phyloP scores from a whole-genome alignment of 2,113 vertebrate genomes.

The Potamarius usumacintae region DNA sequence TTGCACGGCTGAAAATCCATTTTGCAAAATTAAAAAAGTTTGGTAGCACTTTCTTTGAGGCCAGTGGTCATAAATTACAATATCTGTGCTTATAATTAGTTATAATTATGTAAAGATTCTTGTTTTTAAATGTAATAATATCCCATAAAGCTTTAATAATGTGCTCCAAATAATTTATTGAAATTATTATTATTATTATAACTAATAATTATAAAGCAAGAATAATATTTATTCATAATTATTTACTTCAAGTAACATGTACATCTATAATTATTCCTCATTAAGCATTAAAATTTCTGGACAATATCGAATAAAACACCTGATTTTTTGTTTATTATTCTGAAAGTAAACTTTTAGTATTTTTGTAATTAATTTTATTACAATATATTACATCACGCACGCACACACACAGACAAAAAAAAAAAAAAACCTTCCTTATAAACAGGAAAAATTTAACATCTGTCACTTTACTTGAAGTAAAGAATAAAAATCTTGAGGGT shows the following conservation, averaged over 20 bases:
- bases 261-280: not conserved
- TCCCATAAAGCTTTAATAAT: not conserved
- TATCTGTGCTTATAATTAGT: not conserved
- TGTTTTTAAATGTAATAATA: not conserved
- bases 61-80: not conserved
- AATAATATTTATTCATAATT: not conserved
- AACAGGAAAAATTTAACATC: not conserved
- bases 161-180: not conserved
- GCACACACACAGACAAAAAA: not conserved
- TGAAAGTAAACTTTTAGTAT: not conserved
- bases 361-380: not conserved
- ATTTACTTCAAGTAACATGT: not conserved
- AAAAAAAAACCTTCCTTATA: not conserved
- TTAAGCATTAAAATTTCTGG: not conserved
- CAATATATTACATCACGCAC: not conserved
- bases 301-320: not conserved
- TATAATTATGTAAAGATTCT: not conserved
- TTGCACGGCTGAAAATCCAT: not conserved
- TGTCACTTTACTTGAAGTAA: not conserved
- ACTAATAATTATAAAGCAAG: not conserved
- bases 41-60: not conserved
- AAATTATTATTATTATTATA: not conserved
- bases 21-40: not conserved
- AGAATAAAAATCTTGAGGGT: not conserved
- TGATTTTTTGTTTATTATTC: too few species aligned